Conservation (phyloP, 2,888 invertebrate species). For the Eupithecia tripunctaria region DNA sequence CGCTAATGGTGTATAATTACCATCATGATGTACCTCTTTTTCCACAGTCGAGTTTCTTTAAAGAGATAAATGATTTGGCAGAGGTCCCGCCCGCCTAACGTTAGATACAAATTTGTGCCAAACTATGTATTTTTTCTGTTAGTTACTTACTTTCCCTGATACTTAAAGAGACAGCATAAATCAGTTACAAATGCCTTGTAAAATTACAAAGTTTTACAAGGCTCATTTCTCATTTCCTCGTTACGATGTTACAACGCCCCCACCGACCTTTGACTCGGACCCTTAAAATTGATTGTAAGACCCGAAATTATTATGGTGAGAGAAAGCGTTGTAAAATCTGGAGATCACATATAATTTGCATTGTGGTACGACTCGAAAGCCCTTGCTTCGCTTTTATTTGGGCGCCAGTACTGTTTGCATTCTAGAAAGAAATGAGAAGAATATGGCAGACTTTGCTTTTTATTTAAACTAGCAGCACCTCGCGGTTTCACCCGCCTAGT, state of each 20-base stretch:
- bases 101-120: neutral
- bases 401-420: neutral
- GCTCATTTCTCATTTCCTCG: neutral
- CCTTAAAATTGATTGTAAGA: neutral
- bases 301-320: neutral
- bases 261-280: neutral
- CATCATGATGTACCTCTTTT: constrained; percentile 21
- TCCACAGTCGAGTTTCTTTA: neutral
- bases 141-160: neutral
- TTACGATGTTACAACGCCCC: neutral
- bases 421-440: neutral
- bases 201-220: neutral
- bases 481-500: no score
- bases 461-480: no score
- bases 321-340: neutral
- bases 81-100: neutral
- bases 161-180: neutral
- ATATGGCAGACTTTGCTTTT: no score
- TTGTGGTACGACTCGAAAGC: neutral
- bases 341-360: neutral
- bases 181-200: neutral
- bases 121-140: neutral
- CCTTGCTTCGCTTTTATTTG: neutral
- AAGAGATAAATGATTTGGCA: neutral
- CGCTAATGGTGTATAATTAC: constrained; percentile 37